A percentile compares a stretch with the other conserved stretches of the same genome.
phyloP scores from a whole-genome alignment of 2,888 invertebrate genomes.

The Apamea monoglypha region DNA sequence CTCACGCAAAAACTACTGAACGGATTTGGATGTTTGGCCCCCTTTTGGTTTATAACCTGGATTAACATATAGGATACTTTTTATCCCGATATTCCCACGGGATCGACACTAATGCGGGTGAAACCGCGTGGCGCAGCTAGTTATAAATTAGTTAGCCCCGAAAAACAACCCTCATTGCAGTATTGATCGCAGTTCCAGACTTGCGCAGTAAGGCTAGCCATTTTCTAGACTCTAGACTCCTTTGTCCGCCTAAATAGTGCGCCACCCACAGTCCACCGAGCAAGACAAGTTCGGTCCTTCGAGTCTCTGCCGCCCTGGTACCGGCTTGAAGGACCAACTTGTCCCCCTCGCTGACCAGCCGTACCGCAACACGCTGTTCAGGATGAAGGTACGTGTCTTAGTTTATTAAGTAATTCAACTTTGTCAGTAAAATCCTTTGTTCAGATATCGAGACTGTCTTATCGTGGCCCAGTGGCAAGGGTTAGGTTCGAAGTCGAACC shows the following conservation, averaged over 20 bases:
- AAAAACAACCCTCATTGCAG: no score
- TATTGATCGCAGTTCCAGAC: constrained; percentile 30
- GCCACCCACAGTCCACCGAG: background rate
- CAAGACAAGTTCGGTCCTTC: constrained; percentile 14
- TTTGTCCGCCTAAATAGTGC: constrained; percentile 9
- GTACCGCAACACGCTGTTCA: no score
- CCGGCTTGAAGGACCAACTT: background rate
- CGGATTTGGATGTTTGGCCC: no score
- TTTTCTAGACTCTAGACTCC: constrained; percentile 15
- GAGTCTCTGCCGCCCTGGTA: background rate
- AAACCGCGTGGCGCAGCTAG: no score
- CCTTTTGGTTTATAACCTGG: no score
- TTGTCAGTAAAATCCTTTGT: background rate
- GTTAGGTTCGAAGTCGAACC: no score
- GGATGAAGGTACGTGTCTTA: background rate
- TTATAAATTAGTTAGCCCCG: background rate
- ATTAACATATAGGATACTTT: no score
- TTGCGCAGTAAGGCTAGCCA: constrained; percentile 24
- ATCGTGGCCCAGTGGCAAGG: no score
- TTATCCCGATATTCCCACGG: no score
- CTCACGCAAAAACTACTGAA: no score
- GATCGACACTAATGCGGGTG: no score
- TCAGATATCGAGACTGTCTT: background rate
- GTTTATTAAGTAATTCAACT: background rate
- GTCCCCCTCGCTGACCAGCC: background rate